A percentile compares a stretch with the other conserved stretches of the same genome.
These are phyloP conservation scores for Diuraphis noxia DNA, from an alignment of 1,140 invertebrate genomes.

Conservation along the genomic window DNA sequence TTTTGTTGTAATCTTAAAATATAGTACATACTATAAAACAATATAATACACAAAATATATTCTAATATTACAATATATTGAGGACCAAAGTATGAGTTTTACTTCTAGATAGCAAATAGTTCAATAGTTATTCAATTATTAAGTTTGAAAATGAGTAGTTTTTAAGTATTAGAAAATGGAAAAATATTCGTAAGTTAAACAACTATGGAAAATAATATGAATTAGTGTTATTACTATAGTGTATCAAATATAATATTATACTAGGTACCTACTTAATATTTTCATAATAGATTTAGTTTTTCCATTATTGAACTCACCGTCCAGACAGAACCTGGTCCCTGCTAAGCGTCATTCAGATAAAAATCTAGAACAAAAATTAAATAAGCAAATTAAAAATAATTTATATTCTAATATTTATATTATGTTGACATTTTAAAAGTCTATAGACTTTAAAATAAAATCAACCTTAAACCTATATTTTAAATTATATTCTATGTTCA, in stretches of 20 bases:
- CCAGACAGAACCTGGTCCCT: slow-evolving; percentile 35
- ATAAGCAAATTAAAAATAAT: neutral
- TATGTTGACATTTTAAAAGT: neutral
- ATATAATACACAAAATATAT: neutral
- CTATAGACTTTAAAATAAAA: neutral
- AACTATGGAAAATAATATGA: neutral
- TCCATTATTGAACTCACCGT: slow-evolving; percentile 28
- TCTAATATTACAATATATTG: neutral
- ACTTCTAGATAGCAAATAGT: neutral
- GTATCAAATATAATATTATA: neutral
- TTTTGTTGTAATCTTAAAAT: neutral
- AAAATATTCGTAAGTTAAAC: neutral
- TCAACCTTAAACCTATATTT: neutral
- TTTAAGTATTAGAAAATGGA: neutral
- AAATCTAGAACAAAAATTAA: slow-evolving; percentile 38
- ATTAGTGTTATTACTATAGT: neutral
- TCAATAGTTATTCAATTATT: neutral
- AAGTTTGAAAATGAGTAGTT: neutral
- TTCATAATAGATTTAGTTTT: neutral
- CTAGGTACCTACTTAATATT: neutral
- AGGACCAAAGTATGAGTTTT: neutral
- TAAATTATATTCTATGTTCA: no score
- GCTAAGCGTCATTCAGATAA: slow-evolving; percentile 50
- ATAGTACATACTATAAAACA: neutral
- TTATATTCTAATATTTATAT: neutral